A percentile compares a stretch with the other conserved stretches of the same genome.
Evolutionary conservation across 92 coral and sea anemone genomes (phyloP).

Genomic region (Porites divaricata): DNA sequence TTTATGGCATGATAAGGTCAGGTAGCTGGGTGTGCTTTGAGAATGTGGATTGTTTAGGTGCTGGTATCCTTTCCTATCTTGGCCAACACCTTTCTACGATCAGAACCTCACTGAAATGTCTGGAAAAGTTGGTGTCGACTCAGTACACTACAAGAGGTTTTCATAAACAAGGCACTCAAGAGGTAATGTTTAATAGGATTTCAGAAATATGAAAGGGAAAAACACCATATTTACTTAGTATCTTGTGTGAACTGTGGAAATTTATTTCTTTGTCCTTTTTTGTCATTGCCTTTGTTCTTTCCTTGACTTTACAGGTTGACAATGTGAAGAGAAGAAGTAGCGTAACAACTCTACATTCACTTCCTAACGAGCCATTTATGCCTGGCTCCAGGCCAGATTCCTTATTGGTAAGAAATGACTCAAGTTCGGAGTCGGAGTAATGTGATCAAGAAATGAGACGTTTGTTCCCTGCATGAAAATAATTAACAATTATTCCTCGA

Average conservation of each 20-base stretch:
- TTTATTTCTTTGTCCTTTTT: too few species aligned
- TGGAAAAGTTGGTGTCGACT: constrained; percentile 55
- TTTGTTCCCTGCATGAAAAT: too few species aligned
- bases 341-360: constrained; percentile 32
- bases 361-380: constrained; percentile 33
- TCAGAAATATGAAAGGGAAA: neutral
- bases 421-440: too few species aligned
- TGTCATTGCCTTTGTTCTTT: neutral
- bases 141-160: constrained; percentile 74
- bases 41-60: constrained; percentile 69
- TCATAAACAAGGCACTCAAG: constrained; percentile 17
- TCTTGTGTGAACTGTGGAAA: too few species aligned
- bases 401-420: neutral
- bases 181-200: neutral
- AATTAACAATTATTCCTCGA: too few species aligned
- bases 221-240: too few species aligned
- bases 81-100: constrained; percentile 84
- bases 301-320: neutral
- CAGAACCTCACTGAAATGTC: constrained; percentile 59
- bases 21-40: constrained; percentile 98
- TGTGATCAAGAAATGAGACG: too few species aligned
- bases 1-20: constrained; percentile 81
- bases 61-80: constrained; percentile 76
- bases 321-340: constrained; percentile 44
- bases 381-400: neutral